Evolutionary conservation across 2,797 vertebrate species (phyloP), one percentile per base, ranked within the genome.

Genomic region (Mallotus villosus): DNA sequence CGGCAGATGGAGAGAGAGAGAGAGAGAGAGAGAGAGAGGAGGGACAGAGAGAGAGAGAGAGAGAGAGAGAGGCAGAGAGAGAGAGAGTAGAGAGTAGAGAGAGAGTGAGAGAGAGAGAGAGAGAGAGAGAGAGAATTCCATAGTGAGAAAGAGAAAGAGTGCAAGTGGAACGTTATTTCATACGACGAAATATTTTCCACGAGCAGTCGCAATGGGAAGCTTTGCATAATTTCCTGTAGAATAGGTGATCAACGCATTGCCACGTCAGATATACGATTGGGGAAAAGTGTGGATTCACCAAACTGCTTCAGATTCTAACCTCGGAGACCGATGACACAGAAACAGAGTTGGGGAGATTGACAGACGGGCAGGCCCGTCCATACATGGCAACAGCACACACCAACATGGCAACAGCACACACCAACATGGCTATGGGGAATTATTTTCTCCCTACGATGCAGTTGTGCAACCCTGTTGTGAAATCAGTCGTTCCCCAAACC

Each of bases 221-320:
- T 70, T 55, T 68, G 60, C 63, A 78, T 58, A 46, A 75, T 60
- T 75, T 73, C 69, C 73, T 74, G 27, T 77, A 68, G 71, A 70
- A 75, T 68, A 62, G 55, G 69, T 3, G 5, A 74, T 58, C 27
- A 71, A 71, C 34, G 71, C n/a, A 67, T 78, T 0, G 70, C 71
- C 70, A 68, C 72, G 84, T 85, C 77, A 81, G 69, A 69, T 16
- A 67, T 21, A 49, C 5, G 8, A 8, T n/a, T 5, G 37, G 64
- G 16, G n/a, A n/a, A 57, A 66, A 59, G 25, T 27, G 24, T 25
- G 41, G 70, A 60, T 74, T 72, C 29, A 73, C 74, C 22, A 16
- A 80, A 85, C 86, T 78, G 82, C 82, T 86, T 83, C 83, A 49
- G 74, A 14, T 41, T 41, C 8, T 11, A 41, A 41, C 37, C 9